Conservation (phyloP, 2,888 invertebrate species). For the Amphipyra tragopoginis region DNA sequence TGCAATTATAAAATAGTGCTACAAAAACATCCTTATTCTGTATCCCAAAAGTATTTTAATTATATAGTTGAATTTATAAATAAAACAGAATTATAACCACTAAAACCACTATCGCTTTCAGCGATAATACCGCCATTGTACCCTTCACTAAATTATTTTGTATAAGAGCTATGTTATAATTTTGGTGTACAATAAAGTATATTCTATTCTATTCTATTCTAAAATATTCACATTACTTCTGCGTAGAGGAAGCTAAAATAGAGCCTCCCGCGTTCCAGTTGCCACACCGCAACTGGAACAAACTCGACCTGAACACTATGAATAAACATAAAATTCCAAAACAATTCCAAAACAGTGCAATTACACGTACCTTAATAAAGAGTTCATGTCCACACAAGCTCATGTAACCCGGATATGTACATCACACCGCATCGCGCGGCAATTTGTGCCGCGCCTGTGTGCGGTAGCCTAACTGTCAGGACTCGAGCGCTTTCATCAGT, state of each 20-base stretch:
- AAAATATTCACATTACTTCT: constrained; percentile 20
- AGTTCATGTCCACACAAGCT: constrained; percentile 40
- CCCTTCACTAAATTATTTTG: too few species aligned
- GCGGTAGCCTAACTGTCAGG: constrained; percentile 47
- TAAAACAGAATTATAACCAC: not conserved
- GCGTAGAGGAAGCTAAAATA: constrained; percentile 31
- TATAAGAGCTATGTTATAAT: too few species aligned
- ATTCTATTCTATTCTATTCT: too few species aligned
- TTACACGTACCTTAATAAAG: constrained; percentile 57
- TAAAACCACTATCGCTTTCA: too few species aligned
- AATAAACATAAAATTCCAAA: constrained; percentile 48
- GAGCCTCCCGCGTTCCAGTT: constrained; percentile 38
- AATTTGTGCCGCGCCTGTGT: constrained; percentile 48
- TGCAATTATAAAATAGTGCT: constrained; percentile 7
- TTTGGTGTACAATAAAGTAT: too few species aligned
- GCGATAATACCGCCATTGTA: too few species aligned
- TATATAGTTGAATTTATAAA: not conserved
- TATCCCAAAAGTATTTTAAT: not conserved
- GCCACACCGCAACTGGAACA: constrained; percentile 33
- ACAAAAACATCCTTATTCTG: not conserved
- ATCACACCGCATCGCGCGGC: constrained; percentile 35
- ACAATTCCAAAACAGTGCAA: constrained; percentile 51
- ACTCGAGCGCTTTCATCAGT: constrained; percentile 55
- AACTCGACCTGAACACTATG: constrained; percentile 30
- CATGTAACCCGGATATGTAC: constrained; percentile 30